Evolutionary conservation across 1,140 invertebrate genomes (phyloP).

Genomic region (Macrosteles quadrilineatus): DNA sequence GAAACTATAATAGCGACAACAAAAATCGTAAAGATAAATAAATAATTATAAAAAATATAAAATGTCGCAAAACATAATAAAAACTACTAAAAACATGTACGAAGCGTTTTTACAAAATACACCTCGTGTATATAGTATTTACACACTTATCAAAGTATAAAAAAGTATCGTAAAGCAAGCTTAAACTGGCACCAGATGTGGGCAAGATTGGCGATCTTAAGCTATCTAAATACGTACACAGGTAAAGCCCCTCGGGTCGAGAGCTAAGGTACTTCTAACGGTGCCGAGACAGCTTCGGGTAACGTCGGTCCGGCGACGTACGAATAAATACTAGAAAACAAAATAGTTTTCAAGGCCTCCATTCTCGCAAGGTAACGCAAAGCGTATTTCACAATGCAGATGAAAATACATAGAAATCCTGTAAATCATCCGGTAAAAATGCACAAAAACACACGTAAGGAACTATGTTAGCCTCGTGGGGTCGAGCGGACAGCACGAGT

Average conservation of each 20-base stretch:
- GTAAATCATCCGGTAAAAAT: conserved; percentile 18
- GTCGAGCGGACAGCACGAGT: background rate
- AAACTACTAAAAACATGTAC: too few relatives aligned
- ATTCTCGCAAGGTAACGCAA: conserved; percentile 24
- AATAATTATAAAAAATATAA: too few relatives aligned
- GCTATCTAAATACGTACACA: conserved; percentile 21
- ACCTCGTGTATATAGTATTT: too few relatives aligned
- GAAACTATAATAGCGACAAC: too few relatives aligned
- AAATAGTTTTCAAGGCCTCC: conserved; percentile 11
- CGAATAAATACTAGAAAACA: conserved; percentile 14
- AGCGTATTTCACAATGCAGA: conserved; percentile 25
- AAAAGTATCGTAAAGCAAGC: too few relatives aligned
- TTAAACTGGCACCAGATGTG: conserved; percentile 6
- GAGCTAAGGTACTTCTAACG: conserved; percentile 18
- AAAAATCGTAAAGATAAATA: too few relatives aligned
- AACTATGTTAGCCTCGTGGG: conserved; percentile 9
- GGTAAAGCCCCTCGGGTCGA: conserved; percentile 5
- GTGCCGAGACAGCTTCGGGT: conserved; percentile 18
- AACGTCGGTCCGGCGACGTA: conserved; percentile 4
- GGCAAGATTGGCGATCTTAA: conserved; percentile 2
- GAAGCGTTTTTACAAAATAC: too few relatives aligned
- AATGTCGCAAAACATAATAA: too few relatives aligned
- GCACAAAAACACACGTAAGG: conserved; percentile 18
- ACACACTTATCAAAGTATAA: too few relatives aligned
- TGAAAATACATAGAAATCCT: conserved; percentile 22